These are phyloP conservation scores for Exephanes ischioxanthus DNA, from an alignment of 2,888 invertebrate species.

Conservation along the genomic window DNA sequence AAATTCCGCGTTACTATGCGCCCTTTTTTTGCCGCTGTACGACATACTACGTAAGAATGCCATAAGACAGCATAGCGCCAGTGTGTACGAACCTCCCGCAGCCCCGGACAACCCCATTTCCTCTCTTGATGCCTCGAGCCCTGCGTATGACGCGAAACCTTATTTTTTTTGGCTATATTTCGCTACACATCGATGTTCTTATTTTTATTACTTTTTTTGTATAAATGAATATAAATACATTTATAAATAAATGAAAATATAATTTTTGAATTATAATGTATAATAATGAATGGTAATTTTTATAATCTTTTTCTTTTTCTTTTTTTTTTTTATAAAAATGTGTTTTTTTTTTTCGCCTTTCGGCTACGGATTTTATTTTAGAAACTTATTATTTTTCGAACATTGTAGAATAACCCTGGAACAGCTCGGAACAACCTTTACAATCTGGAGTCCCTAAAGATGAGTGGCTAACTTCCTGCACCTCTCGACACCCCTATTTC, in stretches of 20 bases:
- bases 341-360: too few relatives aligned
- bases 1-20: slow-evolving; percentile 58
- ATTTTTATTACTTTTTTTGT: not conserved
- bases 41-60: slow-evolving; percentile 27
- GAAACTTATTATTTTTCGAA: too few relatives aligned
- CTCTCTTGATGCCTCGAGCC: not conserved
- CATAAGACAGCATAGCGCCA: slow-evolving; percentile 12
- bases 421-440: too few relatives aligned
- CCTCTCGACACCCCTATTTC: slow-evolving; percentile 2
- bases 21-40: not conserved
- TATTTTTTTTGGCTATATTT: slow-evolving; percentile 27
- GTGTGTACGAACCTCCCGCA: not conserved
- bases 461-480: not conserved
- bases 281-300: too few relatives aligned
- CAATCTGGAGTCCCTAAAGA: too few relatives aligned
- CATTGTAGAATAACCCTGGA: too few relatives aligned
- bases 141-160: slow-evolving; percentile 24
- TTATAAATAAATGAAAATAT: too few relatives aligned
- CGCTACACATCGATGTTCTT: not conserved
- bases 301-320: too few relatives aligned
- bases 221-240: not conserved
- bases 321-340: too few relatives aligned
- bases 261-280: too few relatives aligned
- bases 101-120: slow-evolving; percentile 12
- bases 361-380: too few relatives aligned